phyloP scores from a whole-genome alignment of 2,888 invertebrate genomes.

The Caradrina kadenii region DNA sequence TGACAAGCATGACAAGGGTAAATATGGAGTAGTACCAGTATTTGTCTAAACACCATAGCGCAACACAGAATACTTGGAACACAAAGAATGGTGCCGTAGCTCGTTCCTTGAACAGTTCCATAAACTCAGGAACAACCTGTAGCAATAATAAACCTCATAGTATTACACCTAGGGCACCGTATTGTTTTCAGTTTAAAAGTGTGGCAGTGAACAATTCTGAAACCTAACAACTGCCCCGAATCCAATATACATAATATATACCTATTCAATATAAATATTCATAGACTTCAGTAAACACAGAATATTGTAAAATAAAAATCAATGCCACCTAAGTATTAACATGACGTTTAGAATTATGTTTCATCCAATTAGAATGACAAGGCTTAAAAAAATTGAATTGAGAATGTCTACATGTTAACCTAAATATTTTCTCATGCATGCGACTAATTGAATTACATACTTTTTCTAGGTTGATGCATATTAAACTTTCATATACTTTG shows the following conservation, averaged over 20 bases:
- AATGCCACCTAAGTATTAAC: conserved; percentile 1
- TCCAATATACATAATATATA: neutral
- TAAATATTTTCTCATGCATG: conserved; percentile 44
- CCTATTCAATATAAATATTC: conserved; percentile 28
- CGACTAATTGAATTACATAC: conserved; percentile 38
- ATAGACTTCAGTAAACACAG: conserved; percentile 1
- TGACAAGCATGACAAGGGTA: conserved; percentile 98
- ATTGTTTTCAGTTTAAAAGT: neutral
- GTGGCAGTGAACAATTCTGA: neutral
- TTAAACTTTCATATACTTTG: conserved; percentile 17
- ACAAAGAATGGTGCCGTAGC: conserved; percentile 99
- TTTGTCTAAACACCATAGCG: conserved; percentile 99
- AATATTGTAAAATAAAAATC: conserved; percentile 23
- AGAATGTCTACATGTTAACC: conserved; percentile 8
- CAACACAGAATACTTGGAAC: conserved; percentile 99
- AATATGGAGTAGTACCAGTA: conserved; percentile 99
- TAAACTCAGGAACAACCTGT: conserved; percentile 97
- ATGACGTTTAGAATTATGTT: conserved; percentile 17
- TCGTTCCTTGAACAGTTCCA: conserved; percentile 98
- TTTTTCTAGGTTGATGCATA: conserved; percentile 13
- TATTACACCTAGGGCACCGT: neutral
- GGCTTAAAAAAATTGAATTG: conserved; percentile 8
- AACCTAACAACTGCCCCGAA: conserved; percentile 1
- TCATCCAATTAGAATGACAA: conserved; percentile 40
- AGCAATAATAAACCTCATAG: conserved; percentile 61